Evolutionary conservation across 2,113 vertebrate genomes (phyloP).

Genomic region (Lipotes vexillifer): DNA sequence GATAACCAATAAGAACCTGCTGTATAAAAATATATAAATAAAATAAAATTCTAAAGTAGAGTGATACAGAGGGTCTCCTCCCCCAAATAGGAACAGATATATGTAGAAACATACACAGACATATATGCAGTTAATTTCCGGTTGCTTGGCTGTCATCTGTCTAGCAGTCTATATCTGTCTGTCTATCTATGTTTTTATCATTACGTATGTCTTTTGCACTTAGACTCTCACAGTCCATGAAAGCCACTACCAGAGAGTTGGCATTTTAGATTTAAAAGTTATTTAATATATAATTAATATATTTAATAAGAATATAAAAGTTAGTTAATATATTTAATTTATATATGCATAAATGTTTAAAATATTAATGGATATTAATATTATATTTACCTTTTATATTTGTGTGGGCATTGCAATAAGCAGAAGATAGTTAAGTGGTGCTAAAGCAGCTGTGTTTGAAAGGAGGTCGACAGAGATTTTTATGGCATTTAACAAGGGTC

Average conservation of each 20-base stretch:
- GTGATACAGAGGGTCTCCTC: not conserved
- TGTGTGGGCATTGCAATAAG: not conserved
- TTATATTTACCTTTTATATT: not conserved
- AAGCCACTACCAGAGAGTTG: not conserved
- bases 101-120: not conserved
- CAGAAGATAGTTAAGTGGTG: not conserved
- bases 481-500: not conserved
- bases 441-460: not conserved
- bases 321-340: not conserved
- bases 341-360: not conserved
- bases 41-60: not conserved
- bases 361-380: not conserved
- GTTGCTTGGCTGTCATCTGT: not conserved
- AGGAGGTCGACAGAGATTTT: not conserved
- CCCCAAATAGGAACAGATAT: not conserved
- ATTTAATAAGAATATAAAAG: not conserved
- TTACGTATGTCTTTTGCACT: not conserved
- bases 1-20: too few species aligned
- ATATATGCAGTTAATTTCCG: not conserved
- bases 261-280: not conserved
- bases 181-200: not conserved
- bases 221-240: not conserved
- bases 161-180: not conserved
- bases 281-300: not conserved
- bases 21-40: too few species aligned